Conservation (phyloP, 2,797 vertebrate species). For the Siniperca obscura region DNA sequence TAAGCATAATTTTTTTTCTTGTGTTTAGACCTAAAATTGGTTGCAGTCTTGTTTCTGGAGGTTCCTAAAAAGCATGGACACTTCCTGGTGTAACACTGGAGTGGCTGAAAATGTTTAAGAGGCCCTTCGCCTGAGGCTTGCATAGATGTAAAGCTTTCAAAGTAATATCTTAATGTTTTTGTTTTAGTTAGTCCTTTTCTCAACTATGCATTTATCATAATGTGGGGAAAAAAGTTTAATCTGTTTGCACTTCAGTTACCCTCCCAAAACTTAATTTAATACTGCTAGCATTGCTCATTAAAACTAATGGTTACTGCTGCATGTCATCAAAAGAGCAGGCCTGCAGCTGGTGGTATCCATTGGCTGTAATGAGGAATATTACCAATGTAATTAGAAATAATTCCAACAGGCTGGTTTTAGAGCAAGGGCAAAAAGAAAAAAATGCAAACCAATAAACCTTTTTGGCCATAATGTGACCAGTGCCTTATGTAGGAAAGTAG, state of each 20-base stretch:
- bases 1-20: background rate
- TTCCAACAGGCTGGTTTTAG: constrained; percentile 16
- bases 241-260: constrained; percentile 41
- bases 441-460: constrained; percentile 11
- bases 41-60: background rate
- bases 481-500: constrained; percentile 30
- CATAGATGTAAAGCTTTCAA: constrained; percentile 36
- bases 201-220: constrained; percentile 23
- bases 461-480: constrained; percentile 17
- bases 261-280: constrained; percentile 24
- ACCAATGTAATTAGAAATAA: constrained; percentile 31
- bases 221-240: constrained; percentile 28
- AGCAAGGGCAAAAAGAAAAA: constrained; percentile 16
- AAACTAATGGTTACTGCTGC: constrained; percentile 37
- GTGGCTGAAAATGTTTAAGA: constrained; percentile 45
- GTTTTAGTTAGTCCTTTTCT: constrained; percentile 20
- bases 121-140: constrained; percentile 30
- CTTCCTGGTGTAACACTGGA: constrained; percentile 5
- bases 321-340: constrained; percentile 32
- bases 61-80: background rate
- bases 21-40: constrained; percentile 4
- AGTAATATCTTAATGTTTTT: constrained; percentile 29
- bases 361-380: constrained; percentile 30
- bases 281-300: constrained; percentile 24
- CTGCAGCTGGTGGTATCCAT: constrained; percentile 18